These are phyloP conservation scores for Yponomeuta cagnagella DNA, from an alignment of 2,888 invertebrate species.

Conservation along the genomic window DNA sequence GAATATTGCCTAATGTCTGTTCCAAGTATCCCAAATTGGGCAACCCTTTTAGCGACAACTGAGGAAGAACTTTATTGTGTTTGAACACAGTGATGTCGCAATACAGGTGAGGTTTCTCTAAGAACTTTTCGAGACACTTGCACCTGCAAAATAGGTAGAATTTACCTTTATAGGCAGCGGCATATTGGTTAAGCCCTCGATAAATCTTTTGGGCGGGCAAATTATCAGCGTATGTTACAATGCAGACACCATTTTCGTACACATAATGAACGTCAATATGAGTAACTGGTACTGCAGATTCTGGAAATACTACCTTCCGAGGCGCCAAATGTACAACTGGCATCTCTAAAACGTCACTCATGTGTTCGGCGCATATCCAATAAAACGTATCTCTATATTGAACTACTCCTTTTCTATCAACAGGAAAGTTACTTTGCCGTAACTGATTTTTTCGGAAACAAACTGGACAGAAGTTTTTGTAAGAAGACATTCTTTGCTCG, in stretches of 20 bases:
- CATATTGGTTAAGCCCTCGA: slow-evolving; percentile 59
- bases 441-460: slow-evolving; percentile 63
- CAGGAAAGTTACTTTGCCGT: slow-evolving; percentile 57
- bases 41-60: slow-evolving; percentile 59
- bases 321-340: slow-evolving; percentile 53
- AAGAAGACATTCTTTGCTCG: slow-evolving; percentile 59
- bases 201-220: slow-evolving; percentile 60
- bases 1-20: slow-evolving; percentile 70
- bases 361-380: slow-evolving; percentile 77
- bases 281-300: slow-evolving; percentile 66
- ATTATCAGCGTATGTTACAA: slow-evolving; percentile 76
- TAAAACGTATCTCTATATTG: slow-evolving; percentile 73
- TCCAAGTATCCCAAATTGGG: slow-evolving; percentile 78
- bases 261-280: slow-evolving; percentile 51
- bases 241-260: slow-evolving; percentile 75
- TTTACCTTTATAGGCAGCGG: slow-evolving; percentile 63
- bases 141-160: slow-evolving; percentile 74
- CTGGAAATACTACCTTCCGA: slow-evolving; percentile 49
- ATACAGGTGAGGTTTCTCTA: slow-evolving; percentile 67
- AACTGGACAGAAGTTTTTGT: slow-evolving; percentile 75
- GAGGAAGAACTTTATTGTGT: slow-evolving; percentile 44
- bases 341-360: slow-evolving; percentile 53
- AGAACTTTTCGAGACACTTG: slow-evolving; percentile 69
- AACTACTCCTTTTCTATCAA: slow-evolving; percentile 72
- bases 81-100: slow-evolving; percentile 60